Percentiles rank a stretch among this genome's conserved stretches.
Conservation (phyloP, 1,140 invertebrate species). For the Latrodectus geometricus region DNA sequence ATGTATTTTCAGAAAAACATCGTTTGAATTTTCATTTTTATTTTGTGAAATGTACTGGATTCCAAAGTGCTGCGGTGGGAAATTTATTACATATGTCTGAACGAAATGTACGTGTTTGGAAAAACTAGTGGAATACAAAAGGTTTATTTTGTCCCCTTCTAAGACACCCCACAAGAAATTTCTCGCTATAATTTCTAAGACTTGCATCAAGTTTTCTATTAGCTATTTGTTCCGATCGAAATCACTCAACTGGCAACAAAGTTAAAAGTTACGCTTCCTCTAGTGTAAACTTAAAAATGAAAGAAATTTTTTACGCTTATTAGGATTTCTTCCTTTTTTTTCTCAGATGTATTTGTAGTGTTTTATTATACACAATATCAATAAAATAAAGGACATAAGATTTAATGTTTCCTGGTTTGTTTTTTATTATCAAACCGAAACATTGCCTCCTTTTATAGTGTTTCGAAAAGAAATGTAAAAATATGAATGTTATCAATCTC, state of each 20-base stretch:
- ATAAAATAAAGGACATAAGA: too few relatives aligned
- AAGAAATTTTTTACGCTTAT: background rate
- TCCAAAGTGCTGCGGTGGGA: slow-evolving; percentile 34
- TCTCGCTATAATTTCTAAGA: background rate
- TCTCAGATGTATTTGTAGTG: too few relatives aligned
- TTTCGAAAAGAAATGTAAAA: too few relatives aligned
- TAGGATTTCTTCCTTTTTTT: background rate
- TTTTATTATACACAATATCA: too few relatives aligned
- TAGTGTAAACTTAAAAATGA: background rate
- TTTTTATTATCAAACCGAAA: too few relatives aligned
- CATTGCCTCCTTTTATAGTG: too few relatives aligned
- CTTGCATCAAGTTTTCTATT: background rate
- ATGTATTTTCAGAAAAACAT: slow-evolving; percentile 56
- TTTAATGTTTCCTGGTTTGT: too few relatives aligned
- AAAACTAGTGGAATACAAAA: slow-evolving; percentile 49
- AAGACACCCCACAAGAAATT: slow-evolving; percentile 10
- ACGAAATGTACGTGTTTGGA: slow-evolving; percentile 35
- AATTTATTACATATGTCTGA: slow-evolving; percentile 43
- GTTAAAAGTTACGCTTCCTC: too few relatives aligned
- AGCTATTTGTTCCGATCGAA: too few relatives aligned
- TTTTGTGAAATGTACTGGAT: slow-evolving; percentile 49
- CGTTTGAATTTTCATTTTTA: slow-evolving; percentile 59
- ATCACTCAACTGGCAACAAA: too few relatives aligned
- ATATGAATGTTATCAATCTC: too few relatives aligned
- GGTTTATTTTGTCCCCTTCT: slow-evolving; percentile 30